Evolutionary conservation across 2,888 invertebrate genomes (phyloP).

Genomic region (Furcula furcula): DNA sequence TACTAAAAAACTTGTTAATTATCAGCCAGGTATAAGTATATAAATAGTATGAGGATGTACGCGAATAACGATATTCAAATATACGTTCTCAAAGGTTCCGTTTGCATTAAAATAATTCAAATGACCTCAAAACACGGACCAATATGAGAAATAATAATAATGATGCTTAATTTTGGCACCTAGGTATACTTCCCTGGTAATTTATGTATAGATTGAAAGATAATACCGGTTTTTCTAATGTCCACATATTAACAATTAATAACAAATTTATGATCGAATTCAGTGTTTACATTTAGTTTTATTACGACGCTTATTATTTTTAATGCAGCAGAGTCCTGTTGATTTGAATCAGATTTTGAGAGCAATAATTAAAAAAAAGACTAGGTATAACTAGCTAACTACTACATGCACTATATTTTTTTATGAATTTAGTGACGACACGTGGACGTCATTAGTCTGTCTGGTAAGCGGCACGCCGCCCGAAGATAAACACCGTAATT

Average conservation of each 20-base stretch:
- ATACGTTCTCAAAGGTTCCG: conserved; percentile 12
- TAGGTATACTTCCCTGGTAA: conserved; percentile 13
- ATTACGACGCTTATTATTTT: no score
- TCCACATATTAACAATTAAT: conserved; percentile 28
- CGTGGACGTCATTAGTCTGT: no score
- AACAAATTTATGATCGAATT: conserved; percentile 25
- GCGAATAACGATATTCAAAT: conserved; percentile 11
- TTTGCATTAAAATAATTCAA: conserved; percentile 33
- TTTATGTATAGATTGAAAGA: conserved; percentile 24
- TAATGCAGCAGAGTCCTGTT: no score
- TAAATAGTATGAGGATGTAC: conserved; percentile 5
- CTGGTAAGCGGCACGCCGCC: no score
- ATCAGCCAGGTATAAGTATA: neutral
- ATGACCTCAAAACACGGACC: conserved; percentile 36
- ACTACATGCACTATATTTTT: no score
- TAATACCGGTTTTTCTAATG: conserved; percentile 29
- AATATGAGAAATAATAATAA: no score
- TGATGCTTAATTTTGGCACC: conserved; percentile 18
- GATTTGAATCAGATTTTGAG: no score
- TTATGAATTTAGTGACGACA: no score
- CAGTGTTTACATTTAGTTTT: conserved; percentile 32
- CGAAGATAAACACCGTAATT: no score
- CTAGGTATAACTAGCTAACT: no score
- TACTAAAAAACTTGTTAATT: no score
- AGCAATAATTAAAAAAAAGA: no score